A percentile compares a stretch with the other conserved stretches of the same genome.
These are phyloP conservation scores for Lytechinus pictus DNA, from an alignment of 35 echinoderm and acorn worm genomes.

Conservation along the genomic window DNA sequence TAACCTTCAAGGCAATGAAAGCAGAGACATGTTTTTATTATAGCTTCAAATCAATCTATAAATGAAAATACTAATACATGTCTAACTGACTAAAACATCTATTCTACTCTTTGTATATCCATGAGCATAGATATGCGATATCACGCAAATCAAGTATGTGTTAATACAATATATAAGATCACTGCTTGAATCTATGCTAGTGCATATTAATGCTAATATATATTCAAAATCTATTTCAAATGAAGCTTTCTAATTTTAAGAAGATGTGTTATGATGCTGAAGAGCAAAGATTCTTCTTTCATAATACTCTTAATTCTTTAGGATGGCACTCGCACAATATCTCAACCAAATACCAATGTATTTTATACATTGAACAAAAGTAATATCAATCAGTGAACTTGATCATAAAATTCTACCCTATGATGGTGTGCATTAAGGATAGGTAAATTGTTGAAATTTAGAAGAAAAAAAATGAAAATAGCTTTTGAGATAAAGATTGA, in stretches of 20 bases:
- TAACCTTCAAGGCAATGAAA: not conserved
- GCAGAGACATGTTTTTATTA: not conserved
- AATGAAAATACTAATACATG: too few species aligned
- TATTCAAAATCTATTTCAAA: too few species aligned
- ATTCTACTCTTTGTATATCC: too few species aligned
- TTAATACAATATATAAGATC: too few species aligned
- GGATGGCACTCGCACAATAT: not conserved
- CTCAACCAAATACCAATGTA: not conserved
- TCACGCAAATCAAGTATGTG: too few species aligned
- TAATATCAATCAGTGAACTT: not conserved
- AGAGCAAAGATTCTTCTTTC: not conserved
- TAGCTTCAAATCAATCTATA: not conserved
- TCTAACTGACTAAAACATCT: too few species aligned
- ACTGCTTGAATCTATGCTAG: too few species aligned
- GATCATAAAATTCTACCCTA: not conserved
- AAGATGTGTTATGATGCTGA: not conserved
- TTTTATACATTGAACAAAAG: not conserved
- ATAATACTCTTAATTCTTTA: not conserved
- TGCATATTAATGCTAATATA: too few species aligned
- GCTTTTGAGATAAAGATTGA: too few species aligned
- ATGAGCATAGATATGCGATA: too few species aligned
- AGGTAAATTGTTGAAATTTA: too few species aligned
- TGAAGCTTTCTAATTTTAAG: not conserved
- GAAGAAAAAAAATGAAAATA: too few species aligned
- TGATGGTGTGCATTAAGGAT: not conserved